These are phyloP conservation scores for Remorina albescens DNA, from an alignment of 2,797 vertebrate species.

Conservation along the genomic window DNA sequence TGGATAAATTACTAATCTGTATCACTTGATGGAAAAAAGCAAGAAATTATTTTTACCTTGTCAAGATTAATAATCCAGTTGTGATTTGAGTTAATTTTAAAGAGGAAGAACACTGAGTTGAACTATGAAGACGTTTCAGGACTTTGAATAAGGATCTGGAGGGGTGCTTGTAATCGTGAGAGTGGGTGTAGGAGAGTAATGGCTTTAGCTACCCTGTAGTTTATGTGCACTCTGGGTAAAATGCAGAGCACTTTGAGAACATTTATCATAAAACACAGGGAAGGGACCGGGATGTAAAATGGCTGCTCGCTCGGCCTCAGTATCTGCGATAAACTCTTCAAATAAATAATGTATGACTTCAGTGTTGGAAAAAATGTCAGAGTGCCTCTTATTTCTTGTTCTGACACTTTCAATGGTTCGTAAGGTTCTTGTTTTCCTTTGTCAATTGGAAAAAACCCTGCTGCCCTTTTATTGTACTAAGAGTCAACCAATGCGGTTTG, in stretches of 20 bases:
- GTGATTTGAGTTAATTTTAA: slow-evolving; percentile 20
- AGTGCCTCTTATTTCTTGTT: slow-evolving; percentile 75
- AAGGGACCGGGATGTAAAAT: slow-evolving; percentile 79
- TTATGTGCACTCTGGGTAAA: slow-evolving; percentile 85
- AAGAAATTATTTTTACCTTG: background rate
- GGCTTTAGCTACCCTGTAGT: slow-evolving; percentile 76
- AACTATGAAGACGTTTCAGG: slow-evolving; percentile 54
- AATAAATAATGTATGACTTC: slow-evolving; percentile 80
- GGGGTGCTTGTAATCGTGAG: slow-evolving; percentile 73
- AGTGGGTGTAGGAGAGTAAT: slow-evolving; percentile 79
- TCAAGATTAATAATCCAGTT: slow-evolving; percentile 29
- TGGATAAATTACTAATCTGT: no score
- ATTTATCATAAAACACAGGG: slow-evolving; percentile 85
- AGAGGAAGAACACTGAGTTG: slow-evolving; percentile 29
- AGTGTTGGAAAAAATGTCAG: slow-evolving; percentile 69
- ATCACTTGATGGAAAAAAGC: slow-evolving; percentile 6
- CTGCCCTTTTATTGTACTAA: slow-evolving; percentile 49
- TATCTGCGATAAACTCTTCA: slow-evolving; percentile 77
- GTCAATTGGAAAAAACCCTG: slow-evolving; percentile 48
- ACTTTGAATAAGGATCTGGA: slow-evolving; percentile 65
- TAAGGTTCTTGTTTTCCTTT: slow-evolving; percentile 66
- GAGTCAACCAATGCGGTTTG: slow-evolving; percentile 40
- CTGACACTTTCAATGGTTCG: slow-evolving; percentile 74
- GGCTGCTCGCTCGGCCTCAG: slow-evolving; percentile 74
- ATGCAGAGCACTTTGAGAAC: slow-evolving; percentile 83